Base-by-base conservation (phyloP, 2,113 vertebrate genomes). In the Microtus pennsylvanicus region DNA sequence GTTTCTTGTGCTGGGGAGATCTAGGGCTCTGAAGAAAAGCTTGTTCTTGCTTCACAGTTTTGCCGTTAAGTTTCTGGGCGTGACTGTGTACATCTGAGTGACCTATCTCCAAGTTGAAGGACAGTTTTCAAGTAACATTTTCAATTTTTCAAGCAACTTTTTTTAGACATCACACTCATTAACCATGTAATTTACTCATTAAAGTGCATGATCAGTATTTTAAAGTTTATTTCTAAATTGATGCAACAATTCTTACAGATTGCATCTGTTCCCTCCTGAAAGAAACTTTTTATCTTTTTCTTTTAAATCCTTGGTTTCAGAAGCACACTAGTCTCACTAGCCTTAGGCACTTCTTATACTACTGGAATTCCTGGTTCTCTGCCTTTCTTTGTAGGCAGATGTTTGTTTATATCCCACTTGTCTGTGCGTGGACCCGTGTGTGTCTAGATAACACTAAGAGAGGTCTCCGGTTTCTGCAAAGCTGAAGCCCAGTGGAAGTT, bases 401-500 rank as follows among this genome's bases (percentile, higher is more conserved):
- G 7, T 85, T 78, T 89, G 55, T 55, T 78, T 89, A 82, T 77
- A 45, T 85, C 50, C 75, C n/a, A 8, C 30, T 70, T 45, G n/a
- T 76, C 58, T 83, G 38, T 74, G 26, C 17, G 61, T 58, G 35
- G 55, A 35, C 5, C 30, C 85, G 35, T 14, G 75, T 58, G 21
- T 89, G 17, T 21, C 35, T 90, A 50, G 74, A 61, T 72, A 75
- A 63, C 4, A n/a, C 1, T 42, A 47, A 24, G 16, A 1, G 67
- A 33, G 28, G 3, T 19, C 61, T 42, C 61, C 38, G 11, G 38
- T 45, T 67, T 28, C 42, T 47, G 38, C 55, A 70, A 21, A 76
- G 26, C 50, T 5, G 5, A n/a, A n/a, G 26, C 35, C 14, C 0
- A 3, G 3, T 7, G 0, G 55, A 50, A 1, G 2, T 4, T 33